Evolutionary conservation across 2,888 invertebrate species (phyloP).

Genomic region (Dynastes maya): DNA sequence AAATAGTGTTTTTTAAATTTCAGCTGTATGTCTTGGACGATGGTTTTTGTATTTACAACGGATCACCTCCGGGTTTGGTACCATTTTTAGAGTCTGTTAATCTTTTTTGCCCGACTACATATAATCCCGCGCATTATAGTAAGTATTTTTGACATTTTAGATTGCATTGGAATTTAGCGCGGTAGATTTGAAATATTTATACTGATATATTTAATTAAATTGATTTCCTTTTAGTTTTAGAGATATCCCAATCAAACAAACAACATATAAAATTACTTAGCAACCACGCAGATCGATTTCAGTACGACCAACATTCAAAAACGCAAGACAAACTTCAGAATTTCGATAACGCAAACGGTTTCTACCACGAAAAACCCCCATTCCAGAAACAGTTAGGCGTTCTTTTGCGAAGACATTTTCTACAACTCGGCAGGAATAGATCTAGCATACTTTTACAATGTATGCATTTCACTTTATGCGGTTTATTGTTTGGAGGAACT

Average conservation of each 20-base stretch:
- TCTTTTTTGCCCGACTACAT: slow-evolving; percentile 82
- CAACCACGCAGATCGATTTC: not conserved
- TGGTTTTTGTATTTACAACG: slow-evolving; percentile 80
- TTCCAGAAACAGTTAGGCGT: slow-evolving; percentile 44
- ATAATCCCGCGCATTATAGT: slow-evolving; percentile 85
- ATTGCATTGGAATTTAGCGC: not conserved
- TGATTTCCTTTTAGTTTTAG: slow-evolving; percentile 16
- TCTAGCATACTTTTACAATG: slow-evolving; percentile 42
- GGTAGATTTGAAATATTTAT: not conserved
- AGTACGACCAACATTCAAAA: not conserved
- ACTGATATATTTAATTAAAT: not conserved
- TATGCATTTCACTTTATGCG: slow-evolving; percentile 47
- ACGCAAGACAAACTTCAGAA: not conserved
- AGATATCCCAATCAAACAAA: slow-evolving; percentile 5
- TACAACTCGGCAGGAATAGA: slow-evolving; percentile 48
- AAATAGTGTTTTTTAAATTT: slow-evolving; percentile 21
- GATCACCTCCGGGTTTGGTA: slow-evolving; percentile 79
- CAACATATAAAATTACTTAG: not conserved
- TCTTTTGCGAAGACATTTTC: slow-evolving; percentile 39
- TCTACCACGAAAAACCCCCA: not conserved
- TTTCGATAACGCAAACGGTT: not conserved
- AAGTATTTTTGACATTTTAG: slow-evolving; percentile 54
- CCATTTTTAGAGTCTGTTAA: slow-evolving; percentile 79
- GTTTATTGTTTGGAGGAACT: slow-evolving; percentile 33
- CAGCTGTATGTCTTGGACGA: slow-evolving; percentile 73